phyloP scores from a whole-genome alignment of 92 coral and sea anemone genomes.

The Porites evermanni region DNA sequence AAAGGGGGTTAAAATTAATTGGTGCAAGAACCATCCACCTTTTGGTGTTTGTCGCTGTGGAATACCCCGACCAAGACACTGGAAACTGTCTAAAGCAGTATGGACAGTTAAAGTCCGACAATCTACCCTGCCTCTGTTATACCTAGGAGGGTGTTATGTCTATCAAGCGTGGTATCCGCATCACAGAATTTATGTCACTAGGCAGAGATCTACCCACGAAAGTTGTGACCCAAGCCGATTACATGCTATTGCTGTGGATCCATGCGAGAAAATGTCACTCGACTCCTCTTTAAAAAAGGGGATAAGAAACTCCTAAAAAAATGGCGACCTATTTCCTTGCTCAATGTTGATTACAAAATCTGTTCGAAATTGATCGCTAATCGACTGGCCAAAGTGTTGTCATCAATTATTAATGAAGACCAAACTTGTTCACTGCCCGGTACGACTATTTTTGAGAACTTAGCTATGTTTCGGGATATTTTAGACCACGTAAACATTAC shows the following conservation, averaged over 20 bases:
- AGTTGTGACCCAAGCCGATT: neutral
- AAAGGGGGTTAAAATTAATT: neutral
- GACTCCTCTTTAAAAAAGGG: neutral
- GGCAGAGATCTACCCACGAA: neutral
- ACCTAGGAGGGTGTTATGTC: neutral
- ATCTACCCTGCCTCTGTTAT: neutral
- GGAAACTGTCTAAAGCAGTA: too few species aligned
- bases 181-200: neutral
- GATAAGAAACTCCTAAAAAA: neutral
- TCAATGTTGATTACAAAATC: slow-evolving; percentile 20
- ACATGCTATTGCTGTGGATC: neutral
- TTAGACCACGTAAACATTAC: neutral
- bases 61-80: neutral
- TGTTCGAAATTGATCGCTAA: slow-evolving; percentile 12
- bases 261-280: neutral
- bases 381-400: neutral
- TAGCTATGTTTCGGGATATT: neutral
- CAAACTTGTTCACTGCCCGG: neutral
- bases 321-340: neutral
- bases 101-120: too few species aligned
- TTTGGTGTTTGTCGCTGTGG: neutral
- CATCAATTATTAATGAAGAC: neutral
- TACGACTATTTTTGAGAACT: neutral
- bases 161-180: neutral
- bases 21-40: neutral